Evolutionary conservation across 2,797 vertebrate species (phyloP).

Genomic region (Capromys pilorides): DNA sequence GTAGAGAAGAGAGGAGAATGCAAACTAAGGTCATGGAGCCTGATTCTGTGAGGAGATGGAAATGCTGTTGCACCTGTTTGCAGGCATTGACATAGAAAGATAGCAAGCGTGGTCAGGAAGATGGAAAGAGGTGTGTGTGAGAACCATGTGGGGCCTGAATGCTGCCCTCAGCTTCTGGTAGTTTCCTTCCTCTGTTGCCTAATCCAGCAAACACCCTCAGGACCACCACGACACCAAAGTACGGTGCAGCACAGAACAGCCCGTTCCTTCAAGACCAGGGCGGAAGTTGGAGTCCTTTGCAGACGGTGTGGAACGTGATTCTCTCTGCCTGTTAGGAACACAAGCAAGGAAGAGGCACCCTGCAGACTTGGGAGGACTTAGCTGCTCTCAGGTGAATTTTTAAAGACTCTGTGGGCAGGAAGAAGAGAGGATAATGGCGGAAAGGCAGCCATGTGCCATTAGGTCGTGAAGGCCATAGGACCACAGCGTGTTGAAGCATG

Average conservation of each 20-base stretch:
- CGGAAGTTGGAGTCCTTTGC: not conserved
- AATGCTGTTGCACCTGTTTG: no score
- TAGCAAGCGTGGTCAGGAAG: not conserved
- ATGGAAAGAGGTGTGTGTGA: not conserved
- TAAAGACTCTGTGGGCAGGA: not conserved
- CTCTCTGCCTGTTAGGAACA: not conserved
- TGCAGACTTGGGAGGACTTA: not conserved
- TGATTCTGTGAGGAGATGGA: not conserved
- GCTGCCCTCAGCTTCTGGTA: not conserved
- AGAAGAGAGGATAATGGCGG: not conserved
- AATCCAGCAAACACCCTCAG: not conserved
- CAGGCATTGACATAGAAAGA: not conserved
- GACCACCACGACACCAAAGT: not conserved
- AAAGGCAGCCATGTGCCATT: fast-evolving
- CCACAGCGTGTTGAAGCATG: not conserved
- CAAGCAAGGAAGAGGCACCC: not conserved
- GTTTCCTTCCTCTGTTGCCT: not conserved
- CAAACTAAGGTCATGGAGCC: fast-evolving
- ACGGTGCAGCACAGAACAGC: not conserved
- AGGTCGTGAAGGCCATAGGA: fast-evolving
- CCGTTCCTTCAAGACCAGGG: not conserved
- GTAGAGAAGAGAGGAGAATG: fast-evolving
- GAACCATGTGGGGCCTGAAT: fast-evolving
- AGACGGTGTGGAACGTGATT: not conserved
- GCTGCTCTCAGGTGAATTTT: not conserved